Conservation (phyloP, 2,113 vertebrate genomes). For the Nibea coibor region DNA sequence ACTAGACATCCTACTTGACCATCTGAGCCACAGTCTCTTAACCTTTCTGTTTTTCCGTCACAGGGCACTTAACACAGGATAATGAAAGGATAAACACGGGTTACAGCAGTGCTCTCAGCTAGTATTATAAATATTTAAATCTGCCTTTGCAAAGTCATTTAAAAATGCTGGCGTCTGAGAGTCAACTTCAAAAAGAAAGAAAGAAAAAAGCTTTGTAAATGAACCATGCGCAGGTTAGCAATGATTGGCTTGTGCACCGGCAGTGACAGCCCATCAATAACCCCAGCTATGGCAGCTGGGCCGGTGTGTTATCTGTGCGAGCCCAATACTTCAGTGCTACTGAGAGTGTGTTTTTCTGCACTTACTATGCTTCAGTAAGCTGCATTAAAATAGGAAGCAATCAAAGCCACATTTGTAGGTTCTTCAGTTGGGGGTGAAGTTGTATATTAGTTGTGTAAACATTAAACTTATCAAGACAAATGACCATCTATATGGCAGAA, state of each 20-base stretch:
- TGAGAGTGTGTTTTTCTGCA: slow-evolving; percentile 10
- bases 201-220: slow-evolving; percentile 33
- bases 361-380: slow-evolving; percentile 12
- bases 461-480: background rate
- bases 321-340: slow-evolving; percentile 25
- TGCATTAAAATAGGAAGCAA: slow-evolving; percentile 6
- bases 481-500: background rate
- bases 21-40: background rate
- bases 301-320: slow-evolving; percentile 32
- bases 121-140: background rate
- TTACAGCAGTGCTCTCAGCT: background rate
- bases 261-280: slow-evolving; percentile 53
- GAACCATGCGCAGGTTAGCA: slow-evolving; percentile 40
- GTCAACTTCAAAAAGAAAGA: background rate
- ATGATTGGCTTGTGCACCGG: slow-evolving; percentile 49
- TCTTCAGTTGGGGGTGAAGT: background rate
- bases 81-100: background rate
- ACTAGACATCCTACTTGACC: too few species aligned
- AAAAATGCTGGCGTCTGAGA: background rate
- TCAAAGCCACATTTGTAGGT: background rate
- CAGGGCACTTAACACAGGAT: background rate
- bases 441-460: background rate
- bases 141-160: background rate
- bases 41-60: background rate
- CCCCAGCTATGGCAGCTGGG: slow-evolving; percentile 36